phyloP scores from a whole-genome alignment of 2,797 vertebrate genomes.

The Micropoecilia bifurca region DNA sequence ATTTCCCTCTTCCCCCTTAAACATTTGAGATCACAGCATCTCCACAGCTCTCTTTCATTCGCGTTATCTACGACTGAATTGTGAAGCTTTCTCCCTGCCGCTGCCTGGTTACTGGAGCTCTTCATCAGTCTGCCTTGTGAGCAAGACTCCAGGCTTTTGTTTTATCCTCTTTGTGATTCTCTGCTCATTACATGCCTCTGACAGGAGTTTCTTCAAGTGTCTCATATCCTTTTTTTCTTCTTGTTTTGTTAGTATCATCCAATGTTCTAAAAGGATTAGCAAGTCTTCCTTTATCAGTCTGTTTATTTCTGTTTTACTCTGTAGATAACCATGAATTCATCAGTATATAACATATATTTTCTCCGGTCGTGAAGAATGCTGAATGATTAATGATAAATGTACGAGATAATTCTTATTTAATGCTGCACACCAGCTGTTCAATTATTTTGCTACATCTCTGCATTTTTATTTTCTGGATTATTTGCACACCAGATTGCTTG shows the following conservation, averaged over 20 bases:
- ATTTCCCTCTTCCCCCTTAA: background rate
- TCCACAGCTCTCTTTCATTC: constrained; percentile 8
- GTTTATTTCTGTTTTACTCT: background rate
- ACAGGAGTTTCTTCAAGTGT: constrained; percentile 23
- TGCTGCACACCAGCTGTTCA: background rate
- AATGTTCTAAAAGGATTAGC: background rate
- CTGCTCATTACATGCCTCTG: constrained; percentile 36
- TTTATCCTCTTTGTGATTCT: constrained; percentile 24
- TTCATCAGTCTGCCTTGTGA: constrained; percentile 52
- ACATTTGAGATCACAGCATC: background rate
- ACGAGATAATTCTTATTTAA: background rate
- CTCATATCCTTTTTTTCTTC: background rate
- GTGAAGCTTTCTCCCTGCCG: constrained; percentile 35
- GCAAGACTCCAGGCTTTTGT: constrained; percentile 45
- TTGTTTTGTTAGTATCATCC: background rate
- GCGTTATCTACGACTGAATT: background rate
- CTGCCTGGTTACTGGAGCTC: constrained; percentile 60
- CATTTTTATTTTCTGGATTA: background rate
- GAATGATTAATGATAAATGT: background rate
- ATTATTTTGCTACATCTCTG: background rate
- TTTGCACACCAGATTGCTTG: background rate
- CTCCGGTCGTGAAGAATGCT: too few species aligned
- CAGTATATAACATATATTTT: background rate
- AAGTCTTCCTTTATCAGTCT: background rate
- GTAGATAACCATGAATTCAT: background rate